Evolutionary conservation across 2,888 invertebrate species (phyloP).

Genomic region (Netelia virgata): DNA sequence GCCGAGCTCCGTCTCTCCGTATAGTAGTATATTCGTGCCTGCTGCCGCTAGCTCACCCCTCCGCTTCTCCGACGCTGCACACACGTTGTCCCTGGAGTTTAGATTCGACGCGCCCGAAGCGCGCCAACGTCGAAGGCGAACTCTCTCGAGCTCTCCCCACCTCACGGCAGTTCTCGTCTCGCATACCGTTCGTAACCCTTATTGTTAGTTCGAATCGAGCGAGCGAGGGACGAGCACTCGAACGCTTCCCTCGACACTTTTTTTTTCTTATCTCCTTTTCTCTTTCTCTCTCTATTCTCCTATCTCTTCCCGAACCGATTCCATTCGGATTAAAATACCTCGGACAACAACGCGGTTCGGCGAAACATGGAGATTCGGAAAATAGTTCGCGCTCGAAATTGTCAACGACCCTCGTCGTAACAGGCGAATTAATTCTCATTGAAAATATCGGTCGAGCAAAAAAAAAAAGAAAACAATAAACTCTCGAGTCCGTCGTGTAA

Average conservation of each 20-base stretch:
- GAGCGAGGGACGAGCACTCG: slow-evolving; percentile 65
- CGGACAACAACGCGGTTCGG: not conserved
- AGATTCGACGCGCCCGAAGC: slow-evolving; percentile 47
- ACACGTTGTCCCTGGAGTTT: slow-evolving; percentile 20
- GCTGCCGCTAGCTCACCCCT: slow-evolving; percentile 4
- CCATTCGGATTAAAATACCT: not conserved
- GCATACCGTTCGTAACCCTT: slow-evolving; percentile 59
- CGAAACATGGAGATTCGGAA: slow-evolving; percentile 3
- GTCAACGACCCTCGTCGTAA: too few species aligned
- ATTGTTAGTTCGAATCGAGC: slow-evolving; percentile 71
- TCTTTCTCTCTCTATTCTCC: not conserved
- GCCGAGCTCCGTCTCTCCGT: slow-evolving; percentile 11
- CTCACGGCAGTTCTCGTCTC: not conserved
- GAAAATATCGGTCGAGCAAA: not conserved
- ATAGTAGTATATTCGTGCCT: slow-evolving; percentile 8
- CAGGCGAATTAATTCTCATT: not conserved
- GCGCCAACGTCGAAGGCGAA: slow-evolving; percentile 22
- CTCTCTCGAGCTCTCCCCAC: slow-evolving; percentile 31
- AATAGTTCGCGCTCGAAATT: not conserved
- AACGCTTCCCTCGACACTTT: slow-evolving; percentile 56
- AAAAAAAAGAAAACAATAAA: not conserved
- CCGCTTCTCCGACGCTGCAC: not conserved
- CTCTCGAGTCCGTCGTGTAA: not conserved
- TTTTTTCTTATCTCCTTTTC: slow-evolving; percentile 14
- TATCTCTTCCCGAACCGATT: not conserved